Conservation (phyloP, 2,113 vertebrate genomes). For the Eudyptes chrysolophus region DNA sequence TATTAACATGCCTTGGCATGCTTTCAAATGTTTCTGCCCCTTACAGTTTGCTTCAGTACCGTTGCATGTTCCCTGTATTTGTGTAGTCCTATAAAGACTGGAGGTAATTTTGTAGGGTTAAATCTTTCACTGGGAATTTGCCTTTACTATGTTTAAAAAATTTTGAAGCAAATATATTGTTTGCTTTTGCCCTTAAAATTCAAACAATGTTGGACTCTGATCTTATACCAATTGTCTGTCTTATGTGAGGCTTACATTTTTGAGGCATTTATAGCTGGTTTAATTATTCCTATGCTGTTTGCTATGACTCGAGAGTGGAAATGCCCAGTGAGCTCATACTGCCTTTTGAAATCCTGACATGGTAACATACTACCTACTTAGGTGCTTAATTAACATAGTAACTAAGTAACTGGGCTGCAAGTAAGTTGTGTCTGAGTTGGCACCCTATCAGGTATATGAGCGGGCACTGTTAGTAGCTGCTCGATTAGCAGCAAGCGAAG, state of each 20-base stretch:
- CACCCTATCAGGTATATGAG: not conserved
- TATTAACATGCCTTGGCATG: not conserved
- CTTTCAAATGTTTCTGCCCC: not conserved
- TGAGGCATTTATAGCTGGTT: not conserved
- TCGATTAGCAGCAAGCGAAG: accelerated
- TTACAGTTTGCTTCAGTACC: not conserved
- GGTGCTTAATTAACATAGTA: not conserved
- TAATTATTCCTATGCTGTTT: not conserved
- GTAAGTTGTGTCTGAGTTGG: not conserved
- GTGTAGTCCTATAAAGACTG: not conserved
- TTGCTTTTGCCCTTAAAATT: conserved; percentile 1
- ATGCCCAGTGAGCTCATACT: not conserved
- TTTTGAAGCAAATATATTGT: not conserved
- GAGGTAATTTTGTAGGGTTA: not conserved
- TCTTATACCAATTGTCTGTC: not conserved
- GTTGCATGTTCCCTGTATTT: not conserved
- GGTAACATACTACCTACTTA: not conserved
- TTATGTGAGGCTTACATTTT: not conserved
- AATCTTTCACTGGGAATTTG: not conserved
- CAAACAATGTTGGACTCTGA: not conserved
- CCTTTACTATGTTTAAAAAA: not conserved
- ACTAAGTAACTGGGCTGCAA: not conserved
- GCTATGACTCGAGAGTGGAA: not conserved
- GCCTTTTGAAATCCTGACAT: not conserved
- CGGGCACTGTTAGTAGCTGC: accelerated